Percentiles rank a stretch among this genome's conserved stretches.
Evolutionary conservation across 2,113 vertebrate genomes (phyloP).

Genomic region (Globicephala melas): DNA sequence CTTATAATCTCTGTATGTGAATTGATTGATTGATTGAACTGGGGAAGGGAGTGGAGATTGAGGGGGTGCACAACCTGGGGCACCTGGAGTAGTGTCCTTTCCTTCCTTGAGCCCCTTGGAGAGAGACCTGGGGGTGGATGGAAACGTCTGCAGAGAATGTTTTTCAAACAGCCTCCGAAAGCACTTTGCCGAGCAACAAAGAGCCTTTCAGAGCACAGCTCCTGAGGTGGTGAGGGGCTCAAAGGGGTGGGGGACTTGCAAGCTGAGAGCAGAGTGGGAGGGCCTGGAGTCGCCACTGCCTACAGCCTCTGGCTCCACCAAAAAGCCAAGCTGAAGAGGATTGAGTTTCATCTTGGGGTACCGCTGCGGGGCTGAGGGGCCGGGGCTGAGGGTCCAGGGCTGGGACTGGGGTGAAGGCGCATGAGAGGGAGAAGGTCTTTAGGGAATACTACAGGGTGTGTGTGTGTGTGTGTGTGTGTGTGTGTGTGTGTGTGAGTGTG

Average conservation of each 20-base stretch:
- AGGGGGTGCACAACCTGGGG: not conserved
- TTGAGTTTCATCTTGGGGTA: not conserved
- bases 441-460: not conserved
- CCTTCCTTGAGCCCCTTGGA: not conserved
- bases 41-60: not conserved
- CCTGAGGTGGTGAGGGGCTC: not conserved
- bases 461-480: not conserved
- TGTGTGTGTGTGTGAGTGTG: not conserved
- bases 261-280: not conserved
- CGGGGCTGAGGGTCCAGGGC: not conserved
- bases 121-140: slow-evolving; percentile 23
- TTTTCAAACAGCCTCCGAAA: slow-evolving; percentile 49
- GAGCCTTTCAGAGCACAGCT: slow-evolving; percentile 51
- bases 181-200: slow-evolving; percentile 60
- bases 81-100: not conserved
- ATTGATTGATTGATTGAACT: not conserved
- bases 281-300: not conserved
- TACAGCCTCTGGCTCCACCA: slow-evolving; percentile 28
- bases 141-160: slow-evolving; percentile 54
- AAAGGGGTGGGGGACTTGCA: not conserved
- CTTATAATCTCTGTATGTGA: not conserved
- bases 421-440: not conserved
- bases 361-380: not conserved
- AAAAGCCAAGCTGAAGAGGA: not conserved
- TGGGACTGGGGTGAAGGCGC: not conserved